Conservation (phyloP, 2,113 vertebrate species). For the Eolophus roseicapilla region DNA sequence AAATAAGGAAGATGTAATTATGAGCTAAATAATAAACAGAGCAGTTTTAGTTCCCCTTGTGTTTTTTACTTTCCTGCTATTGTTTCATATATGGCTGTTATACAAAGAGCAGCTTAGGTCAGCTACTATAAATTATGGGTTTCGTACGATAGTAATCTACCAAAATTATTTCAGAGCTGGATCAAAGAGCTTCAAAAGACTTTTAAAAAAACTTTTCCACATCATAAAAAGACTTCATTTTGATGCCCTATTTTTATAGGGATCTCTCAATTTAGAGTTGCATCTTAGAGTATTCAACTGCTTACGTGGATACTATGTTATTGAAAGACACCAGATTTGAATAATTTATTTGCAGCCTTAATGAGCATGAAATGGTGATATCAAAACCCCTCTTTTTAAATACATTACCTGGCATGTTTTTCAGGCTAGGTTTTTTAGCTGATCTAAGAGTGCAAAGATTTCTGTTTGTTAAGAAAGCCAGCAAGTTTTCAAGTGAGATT, state of each 20-base stretch:
- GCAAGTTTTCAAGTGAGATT: not conserved
- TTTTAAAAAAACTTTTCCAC: constrained; percentile 71
- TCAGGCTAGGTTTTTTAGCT: not conserved
- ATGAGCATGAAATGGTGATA: not conserved
- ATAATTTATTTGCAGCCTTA: not conserved
- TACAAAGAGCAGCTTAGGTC: constrained; percentile 90
- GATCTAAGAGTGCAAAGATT: not conserved
- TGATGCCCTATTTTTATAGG: constrained; percentile 27
- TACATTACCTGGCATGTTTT: not conserved
- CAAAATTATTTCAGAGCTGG: constrained; percentile 78
- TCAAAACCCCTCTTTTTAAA: not conserved
- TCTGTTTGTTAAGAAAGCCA: not conserved
- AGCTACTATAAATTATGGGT: constrained; percentile 89
- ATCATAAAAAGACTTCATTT: constrained; percentile 31
- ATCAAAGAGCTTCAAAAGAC: constrained; percentile 84
- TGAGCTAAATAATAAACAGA: constrained; percentile 88
- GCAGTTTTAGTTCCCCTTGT: constrained; percentile 84
- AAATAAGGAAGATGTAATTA: constrained; percentile 86
- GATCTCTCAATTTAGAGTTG: not conserved
- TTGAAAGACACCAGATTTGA: not conserved
- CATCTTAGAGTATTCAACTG: not conserved
- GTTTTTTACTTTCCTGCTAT: constrained; percentile 95
- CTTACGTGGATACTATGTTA: not conserved
- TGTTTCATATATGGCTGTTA: constrained; percentile 87
- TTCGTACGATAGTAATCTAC: constrained; percentile 87